phyloP scores from a whole-genome alignment of 2,888 invertebrate species.

The Scaptomyza parva region DNA sequence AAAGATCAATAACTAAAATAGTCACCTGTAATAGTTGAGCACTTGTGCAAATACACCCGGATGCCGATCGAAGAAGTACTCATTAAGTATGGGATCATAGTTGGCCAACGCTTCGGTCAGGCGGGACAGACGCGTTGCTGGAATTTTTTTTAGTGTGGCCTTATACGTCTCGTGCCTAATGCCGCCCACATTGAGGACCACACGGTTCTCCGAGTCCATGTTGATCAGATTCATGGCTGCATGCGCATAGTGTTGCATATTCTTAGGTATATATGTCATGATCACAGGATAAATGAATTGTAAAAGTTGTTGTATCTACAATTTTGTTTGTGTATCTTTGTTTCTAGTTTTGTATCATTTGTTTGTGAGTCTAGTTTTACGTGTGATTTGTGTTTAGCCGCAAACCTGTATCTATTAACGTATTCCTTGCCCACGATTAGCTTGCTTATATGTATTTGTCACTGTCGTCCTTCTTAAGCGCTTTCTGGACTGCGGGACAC shows the following conservation, averaged over 20 bases:
- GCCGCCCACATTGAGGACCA: constrained; percentile 99
- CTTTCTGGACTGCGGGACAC: constrained; percentile 34
- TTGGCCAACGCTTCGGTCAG: constrained; percentile 98
- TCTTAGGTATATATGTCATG: constrained; percentile 82
- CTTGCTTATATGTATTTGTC: background rate
- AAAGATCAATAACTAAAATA: too few species aligned
- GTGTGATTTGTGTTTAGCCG: constrained; percentile 26
- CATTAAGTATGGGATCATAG: constrained; percentile 99
- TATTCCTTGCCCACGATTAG: constrained; percentile 63
- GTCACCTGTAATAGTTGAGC: constrained; percentile 95
- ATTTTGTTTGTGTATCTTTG: constrained; percentile 9
- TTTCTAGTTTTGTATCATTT: background rate
- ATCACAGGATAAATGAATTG: constrained; percentile 36
- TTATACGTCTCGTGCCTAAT: constrained; percentile 99
- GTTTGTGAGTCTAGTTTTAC: constrained; percentile 19
- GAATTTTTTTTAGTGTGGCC: constrained; percentile 98
- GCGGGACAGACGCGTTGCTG: constrained; percentile 96
- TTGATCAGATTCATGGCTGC: constrained; percentile 94
- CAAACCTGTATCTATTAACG: constrained; percentile 62
- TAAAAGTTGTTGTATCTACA: background rate
- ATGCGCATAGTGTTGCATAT: constrained; percentile 79
- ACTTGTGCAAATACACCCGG: constrained; percentile 98
- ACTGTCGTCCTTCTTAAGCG: constrained; percentile 31
- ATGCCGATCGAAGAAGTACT: constrained; percentile 99
- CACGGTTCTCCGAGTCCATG: constrained; percentile 99